phyloP scores from a whole-genome alignment of 2,113 vertebrate species.

The Mustelus asterias region DNA sequence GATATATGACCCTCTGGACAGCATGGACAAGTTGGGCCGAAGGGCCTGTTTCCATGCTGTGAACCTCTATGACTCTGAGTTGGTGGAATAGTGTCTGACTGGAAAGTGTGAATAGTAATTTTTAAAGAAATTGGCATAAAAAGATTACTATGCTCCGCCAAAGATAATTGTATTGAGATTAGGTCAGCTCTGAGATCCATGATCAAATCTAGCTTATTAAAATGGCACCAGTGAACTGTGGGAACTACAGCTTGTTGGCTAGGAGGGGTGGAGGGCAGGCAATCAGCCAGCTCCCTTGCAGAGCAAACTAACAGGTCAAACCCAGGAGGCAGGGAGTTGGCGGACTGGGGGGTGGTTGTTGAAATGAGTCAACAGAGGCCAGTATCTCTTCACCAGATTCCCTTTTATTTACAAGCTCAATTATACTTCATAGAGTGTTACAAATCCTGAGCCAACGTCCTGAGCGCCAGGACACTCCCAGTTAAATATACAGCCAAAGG shows the following conservation, averaged over 20 bases:
- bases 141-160: not conserved
- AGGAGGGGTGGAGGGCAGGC: not conserved
- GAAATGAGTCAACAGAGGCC: no score
- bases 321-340: not conserved
- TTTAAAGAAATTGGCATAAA: not conserved
- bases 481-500: no score
- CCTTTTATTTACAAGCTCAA: no score
- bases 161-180: not conserved
- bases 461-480: no score
- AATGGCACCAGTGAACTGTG: not conserved
- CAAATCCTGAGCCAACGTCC: no score
- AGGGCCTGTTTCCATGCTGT: no score
- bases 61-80: no score
- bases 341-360: no score
- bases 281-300: not conserved
- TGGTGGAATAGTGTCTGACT: not conserved
- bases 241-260: not conserved
- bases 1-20: no score
- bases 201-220: not conserved
- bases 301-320: not conserved
- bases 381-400: no score
- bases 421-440: no score
- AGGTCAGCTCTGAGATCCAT: not conserved
- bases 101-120: not conserved
- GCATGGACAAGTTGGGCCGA: no score